Conservation (phyloP, 2,888 invertebrate species). For the Scaptomyza parva region DNA sequence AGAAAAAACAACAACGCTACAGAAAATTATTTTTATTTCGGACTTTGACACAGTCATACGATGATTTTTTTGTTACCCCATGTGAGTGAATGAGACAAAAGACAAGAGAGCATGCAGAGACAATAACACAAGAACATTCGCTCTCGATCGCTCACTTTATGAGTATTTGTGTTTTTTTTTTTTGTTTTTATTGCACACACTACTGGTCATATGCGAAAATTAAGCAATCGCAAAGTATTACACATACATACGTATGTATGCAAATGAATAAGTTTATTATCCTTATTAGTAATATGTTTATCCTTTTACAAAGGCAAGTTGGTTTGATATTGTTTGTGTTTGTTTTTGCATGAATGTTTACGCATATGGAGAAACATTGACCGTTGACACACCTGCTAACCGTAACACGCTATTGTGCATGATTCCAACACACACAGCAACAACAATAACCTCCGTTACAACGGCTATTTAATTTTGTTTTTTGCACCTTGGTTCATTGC, state of each 20-base stretch:
- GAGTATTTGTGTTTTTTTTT: not conserved
- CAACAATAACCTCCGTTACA: not conserved
- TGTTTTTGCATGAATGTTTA: not conserved
- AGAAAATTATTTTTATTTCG: slow-evolving; percentile 71
- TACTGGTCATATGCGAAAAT: slow-evolving; percentile 39
- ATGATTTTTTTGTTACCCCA: slow-evolving; percentile 71
- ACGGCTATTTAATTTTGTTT: slow-evolving; percentile 2
- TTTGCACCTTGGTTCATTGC: slow-evolving; percentile 1
- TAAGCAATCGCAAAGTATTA: slow-evolving; percentile 12
- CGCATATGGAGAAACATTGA: slow-evolving; percentile 10
- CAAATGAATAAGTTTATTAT: too few relatives aligned
- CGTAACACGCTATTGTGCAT: not conserved
- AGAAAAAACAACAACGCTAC: slow-evolving; percentile 17
- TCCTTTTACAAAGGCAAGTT: too few relatives aligned
- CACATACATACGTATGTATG: not conserved
- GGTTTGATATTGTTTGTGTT: too few relatives aligned
- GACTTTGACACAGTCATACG: slow-evolving; percentile 82
- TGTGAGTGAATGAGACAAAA: slow-evolving; percentile 37
- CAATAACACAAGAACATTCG: slow-evolving; percentile 28
- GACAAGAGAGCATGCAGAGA: slow-evolving; percentile 16
- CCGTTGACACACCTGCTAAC: not conserved
- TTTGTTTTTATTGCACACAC: slow-evolving; percentile 18
- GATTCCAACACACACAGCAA: not conserved
- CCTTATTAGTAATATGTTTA: too few relatives aligned
- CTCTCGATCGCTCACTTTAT: slow-evolving; percentile 21